Conservation (phyloP, 2,797 vertebrate genomes). For the Serranus cabrilla region DNA sequence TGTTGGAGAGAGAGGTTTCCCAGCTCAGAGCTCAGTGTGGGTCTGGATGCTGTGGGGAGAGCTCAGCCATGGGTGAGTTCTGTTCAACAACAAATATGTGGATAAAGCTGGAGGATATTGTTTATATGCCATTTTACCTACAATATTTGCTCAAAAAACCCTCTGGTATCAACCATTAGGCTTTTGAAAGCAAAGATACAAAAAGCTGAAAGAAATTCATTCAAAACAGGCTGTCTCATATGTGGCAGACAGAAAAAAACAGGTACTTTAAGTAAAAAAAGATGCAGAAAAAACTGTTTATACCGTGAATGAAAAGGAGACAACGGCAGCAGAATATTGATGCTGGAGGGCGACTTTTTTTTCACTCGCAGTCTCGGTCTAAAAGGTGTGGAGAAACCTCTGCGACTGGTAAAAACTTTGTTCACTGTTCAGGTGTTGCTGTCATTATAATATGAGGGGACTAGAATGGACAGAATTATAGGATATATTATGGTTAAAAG, state of each 20-base stretch:
- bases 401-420: constrained; percentile 21
- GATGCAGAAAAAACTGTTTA: constrained; percentile 25
- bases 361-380: constrained; percentile 22
- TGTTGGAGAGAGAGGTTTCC: constrained; percentile 96
- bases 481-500: constrained; percentile 65
- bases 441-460: constrained; percentile 55
- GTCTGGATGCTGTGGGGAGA: constrained; percentile 92
- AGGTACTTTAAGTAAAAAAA: constrained; percentile 16
- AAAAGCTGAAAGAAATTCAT: constrained; percentile 1
- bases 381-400: constrained; percentile 43
- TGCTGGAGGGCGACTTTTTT: constrained; percentile 37
- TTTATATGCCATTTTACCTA: constrained; percentile 1
- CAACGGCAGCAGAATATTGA: constrained; percentile 45
- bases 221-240: background rate
- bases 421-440: constrained; percentile 50
- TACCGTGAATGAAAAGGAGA: constrained; percentile 23
- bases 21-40: constrained; percentile 93
- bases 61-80: constrained; percentile 91
- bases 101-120: background rate
- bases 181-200: constrained; percentile 10
- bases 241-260: background rate
- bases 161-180: background rate
- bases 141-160: background rate
- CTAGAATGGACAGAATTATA: constrained; percentile 49
- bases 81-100: constrained; percentile 20